phyloP scores from a whole-genome alignment of 2,888 invertebrate genomes.

The Keiferia lycopersicella region DNA sequence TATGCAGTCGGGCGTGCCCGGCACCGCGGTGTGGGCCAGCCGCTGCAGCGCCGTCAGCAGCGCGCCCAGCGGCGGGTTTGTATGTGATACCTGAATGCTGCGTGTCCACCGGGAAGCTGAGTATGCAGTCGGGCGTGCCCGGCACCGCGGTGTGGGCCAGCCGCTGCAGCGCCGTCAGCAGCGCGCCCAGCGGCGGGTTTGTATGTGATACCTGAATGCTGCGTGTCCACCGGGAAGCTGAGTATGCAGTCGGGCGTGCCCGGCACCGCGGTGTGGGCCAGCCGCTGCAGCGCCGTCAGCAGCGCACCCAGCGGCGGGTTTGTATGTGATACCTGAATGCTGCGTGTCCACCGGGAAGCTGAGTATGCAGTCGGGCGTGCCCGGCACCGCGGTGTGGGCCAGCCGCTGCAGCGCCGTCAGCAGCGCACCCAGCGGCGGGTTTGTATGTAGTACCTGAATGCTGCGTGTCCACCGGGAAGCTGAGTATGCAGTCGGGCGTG shows the following conservation, averaged over 20 bases:
- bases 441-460: too few species aligned
- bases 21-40: constrained; percentile 60
- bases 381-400: constrained; percentile 54
- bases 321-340: constrained; percentile 41
- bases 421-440: constrained; percentile 75
- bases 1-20: constrained; percentile 79
- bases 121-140: too few species aligned
- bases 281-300: constrained; percentile 67
- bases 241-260: constrained; percentile 81
- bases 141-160: too few species aligned
- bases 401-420: constrained; percentile 71
- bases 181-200: too few species aligned
- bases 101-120: too few species aligned
- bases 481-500: too few species aligned
- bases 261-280: constrained; percentile 59
- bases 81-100: too few species aligned
- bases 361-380: constrained; percentile 80
- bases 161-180: too few species aligned
- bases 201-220: constrained; percentile 36
- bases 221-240: constrained; percentile 70
- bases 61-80: constrained; percentile 77
- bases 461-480: too few species aligned
- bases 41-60: constrained; percentile 68
- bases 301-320: constrained; percentile 76
- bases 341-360: constrained; percentile 70